Evolutionary conservation across 2,888 invertebrate species (phyloP).

Genomic region (Crossocerus cetratus): DNA sequence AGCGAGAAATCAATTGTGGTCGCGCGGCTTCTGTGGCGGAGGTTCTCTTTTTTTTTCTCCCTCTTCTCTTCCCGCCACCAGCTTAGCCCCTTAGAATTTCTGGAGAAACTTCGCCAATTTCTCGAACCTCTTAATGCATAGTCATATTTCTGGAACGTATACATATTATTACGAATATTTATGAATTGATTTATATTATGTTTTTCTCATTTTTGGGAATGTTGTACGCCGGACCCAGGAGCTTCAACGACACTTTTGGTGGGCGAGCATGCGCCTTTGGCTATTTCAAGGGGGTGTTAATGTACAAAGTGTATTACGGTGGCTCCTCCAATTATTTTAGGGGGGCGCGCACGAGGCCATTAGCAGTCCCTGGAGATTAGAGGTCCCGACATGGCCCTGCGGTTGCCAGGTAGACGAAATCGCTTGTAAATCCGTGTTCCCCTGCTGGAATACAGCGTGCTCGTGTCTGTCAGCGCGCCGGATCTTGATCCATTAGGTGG

Average conservation of each 20-base stretch:
- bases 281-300: no score
- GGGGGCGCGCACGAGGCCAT: conserved; percentile 2
- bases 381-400: not conserved
- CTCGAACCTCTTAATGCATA: no score
- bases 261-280: no score
- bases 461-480: not conserved
- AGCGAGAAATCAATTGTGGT: conserved; percentile 1
- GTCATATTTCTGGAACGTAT: no score
- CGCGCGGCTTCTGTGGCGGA: not conserved
- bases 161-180: no score
- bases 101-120: no score
- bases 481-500: conserved; percentile 3
- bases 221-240: no score
- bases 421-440: conserved; percentile 23
- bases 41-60: not conserved
- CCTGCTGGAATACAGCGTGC: not conserved
- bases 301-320: no score
- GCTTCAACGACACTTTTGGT: no score
- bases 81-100: not conserved
- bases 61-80: not conserved
- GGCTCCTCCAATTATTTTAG: no score
- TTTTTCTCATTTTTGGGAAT: no score
- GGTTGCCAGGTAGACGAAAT: conserved; percentile 18
- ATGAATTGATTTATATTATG: no score
- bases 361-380: conserved; percentile 13